Conservation (phyloP, 2,888 invertebrate species). For the Auanema freiburgensis region DNA sequence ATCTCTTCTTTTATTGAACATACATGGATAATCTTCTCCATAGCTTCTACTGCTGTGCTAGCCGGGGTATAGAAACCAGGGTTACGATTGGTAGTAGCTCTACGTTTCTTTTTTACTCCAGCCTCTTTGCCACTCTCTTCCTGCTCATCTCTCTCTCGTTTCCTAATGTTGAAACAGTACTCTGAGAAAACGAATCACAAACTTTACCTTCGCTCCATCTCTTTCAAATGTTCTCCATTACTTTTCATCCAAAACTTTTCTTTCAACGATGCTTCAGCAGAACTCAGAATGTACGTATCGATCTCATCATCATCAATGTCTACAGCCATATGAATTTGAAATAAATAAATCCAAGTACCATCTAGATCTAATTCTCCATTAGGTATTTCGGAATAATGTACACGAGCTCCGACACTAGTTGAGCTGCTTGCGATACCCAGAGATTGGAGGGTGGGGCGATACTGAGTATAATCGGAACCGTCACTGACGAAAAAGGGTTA, state of each 20-base stretch:
- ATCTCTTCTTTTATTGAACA: too few species aligned
- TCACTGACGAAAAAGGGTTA: not conserved
- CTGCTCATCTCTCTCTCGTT: slow-evolving; percentile 39
- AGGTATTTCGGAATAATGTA: not conserved
- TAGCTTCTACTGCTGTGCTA: slow-evolving; percentile 78
- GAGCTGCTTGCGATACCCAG: too few species aligned
- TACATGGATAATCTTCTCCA: slow-evolving; percentile 85
- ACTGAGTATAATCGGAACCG: not conserved
- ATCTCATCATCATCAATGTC: slow-evolving; percentile 86
- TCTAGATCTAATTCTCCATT: slow-evolving; percentile 6
- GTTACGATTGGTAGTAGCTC: not conserved
- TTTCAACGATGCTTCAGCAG: slow-evolving; percentile 78
- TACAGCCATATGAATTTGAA: slow-evolving; percentile 66
- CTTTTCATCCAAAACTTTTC: slow-evolving; percentile 82
- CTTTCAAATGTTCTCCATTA: slow-evolving; percentile 83
- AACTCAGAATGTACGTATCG: slow-evolving; percentile 69
- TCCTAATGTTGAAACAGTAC: slow-evolving; percentile 10
- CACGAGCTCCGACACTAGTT: not conserved
- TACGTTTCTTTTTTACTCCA: slow-evolving; percentile 75
- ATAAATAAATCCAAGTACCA: slow-evolving; percentile 1
- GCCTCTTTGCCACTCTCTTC: slow-evolving; percentile 65
- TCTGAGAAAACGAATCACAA: not conserved
- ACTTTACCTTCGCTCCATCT: slow-evolving; percentile 77
- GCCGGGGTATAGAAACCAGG: not conserved
- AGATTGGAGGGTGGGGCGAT: not conserved